Conservation (phyloP, 37 sponge, comb jelly and placozoan genomes). For the Geodia barretti region DNA sequence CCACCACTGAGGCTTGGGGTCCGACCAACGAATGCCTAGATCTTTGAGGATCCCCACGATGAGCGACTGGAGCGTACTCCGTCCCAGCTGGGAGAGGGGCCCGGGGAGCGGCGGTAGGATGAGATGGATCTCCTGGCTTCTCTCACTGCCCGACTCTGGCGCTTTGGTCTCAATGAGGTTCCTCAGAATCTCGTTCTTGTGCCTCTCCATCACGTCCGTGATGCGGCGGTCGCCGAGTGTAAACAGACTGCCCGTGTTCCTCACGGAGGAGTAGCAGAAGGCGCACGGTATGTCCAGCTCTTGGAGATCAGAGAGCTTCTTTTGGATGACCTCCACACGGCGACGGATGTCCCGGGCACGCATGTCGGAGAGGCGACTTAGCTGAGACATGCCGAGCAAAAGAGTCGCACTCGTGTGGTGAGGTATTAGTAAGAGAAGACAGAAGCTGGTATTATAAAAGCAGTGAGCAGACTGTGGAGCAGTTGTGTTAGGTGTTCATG, state of each 20-base stretch:
- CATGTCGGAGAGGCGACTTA: slow-evolving; percentile 13
- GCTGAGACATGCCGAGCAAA: background rate
- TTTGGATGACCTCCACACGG: slow-evolving; percentile 67
- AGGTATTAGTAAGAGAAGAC: too few species aligned
- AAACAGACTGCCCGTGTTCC: slow-evolving; percentile 64
- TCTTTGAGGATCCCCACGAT: slow-evolving; percentile 70
- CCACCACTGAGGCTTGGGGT: slow-evolving; percentile 71
- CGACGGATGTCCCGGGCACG: slow-evolving; percentile 54
- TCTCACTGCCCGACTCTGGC: background rate
- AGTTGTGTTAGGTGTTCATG: too few species aligned
- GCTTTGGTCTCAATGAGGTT: slow-evolving; percentile 13
- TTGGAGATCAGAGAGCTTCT: slow-evolving; percentile 65
- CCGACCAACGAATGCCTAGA: slow-evolving; percentile 54
- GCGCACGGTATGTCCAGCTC: slow-evolving; percentile 66
- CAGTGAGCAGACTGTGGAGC: too few species aligned
- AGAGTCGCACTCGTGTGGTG: too few species aligned
- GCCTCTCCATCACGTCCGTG: slow-evolving; percentile 62
- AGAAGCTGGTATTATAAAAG: too few species aligned
- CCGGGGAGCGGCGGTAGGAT: slow-evolving; percentile 55
- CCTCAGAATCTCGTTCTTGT: slow-evolving; percentile 51
- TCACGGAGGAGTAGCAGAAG: slow-evolving; percentile 57
- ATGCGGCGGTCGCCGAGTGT: slow-evolving; percentile 60
- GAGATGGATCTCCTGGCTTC: slow-evolving; percentile 49
- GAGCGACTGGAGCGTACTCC: slow-evolving; percentile 39
- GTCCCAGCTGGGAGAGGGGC: slow-evolving; percentile 46